These are phyloP conservation scores for Rhadinocentrus ornatus DNA, from an alignment of 2,797 vertebrate genomes.

Conservation along the genomic window DNA sequence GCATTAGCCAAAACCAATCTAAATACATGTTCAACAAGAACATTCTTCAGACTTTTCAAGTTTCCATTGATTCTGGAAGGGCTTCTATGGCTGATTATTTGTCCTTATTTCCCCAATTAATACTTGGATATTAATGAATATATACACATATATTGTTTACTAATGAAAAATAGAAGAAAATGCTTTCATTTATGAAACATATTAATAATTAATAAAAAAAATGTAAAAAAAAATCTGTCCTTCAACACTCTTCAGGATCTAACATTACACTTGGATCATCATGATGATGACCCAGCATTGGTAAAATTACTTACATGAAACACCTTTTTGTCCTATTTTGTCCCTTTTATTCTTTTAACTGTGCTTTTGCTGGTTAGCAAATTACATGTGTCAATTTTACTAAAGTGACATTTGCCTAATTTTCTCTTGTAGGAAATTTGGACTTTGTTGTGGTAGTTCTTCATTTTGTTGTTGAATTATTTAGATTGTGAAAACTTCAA, in stretches of 20 bases:
- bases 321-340: slow-evolving; percentile 77
- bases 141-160: slow-evolving; percentile 71
- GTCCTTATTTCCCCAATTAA: slow-evolving; percentile 73
- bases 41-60: slow-evolving; percentile 66
- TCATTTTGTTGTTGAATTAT: slow-evolving; percentile 90
- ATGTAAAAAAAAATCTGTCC: slow-evolving; percentile 45
- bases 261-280: slow-evolving; percentile 54
- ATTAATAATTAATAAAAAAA: slow-evolving; percentile 59
- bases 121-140: slow-evolving; percentile 72
- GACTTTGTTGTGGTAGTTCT: slow-evolving; percentile 88
- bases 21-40: slow-evolving; percentile 67
- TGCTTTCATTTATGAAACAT: slow-evolving; percentile 77
- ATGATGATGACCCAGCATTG: slow-evolving; percentile 58
- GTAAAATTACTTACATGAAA: slow-evolving; percentile 63
- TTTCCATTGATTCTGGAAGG: slow-evolving; percentile 77
- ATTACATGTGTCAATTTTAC: slow-evolving; percentile 78
- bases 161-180: slow-evolving; percentile 63
- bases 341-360: slow-evolving; percentile 78
- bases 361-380: slow-evolving; percentile 75
- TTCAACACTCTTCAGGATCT: slow-evolving; percentile 69
- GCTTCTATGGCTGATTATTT: slow-evolving; percentile 71
- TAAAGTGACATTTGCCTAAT: slow-evolving; percentile 80
- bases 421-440: slow-evolving; percentile 79
- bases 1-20: slow-evolving; percentile 78
- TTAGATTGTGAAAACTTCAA: slow-evolving; percentile 87